A percentile compares a stretch with the other conserved stretches of the same genome.
Evolutionary conservation across 2,888 invertebrate genomes (phyloP).

Genomic region (Gastracanthus pulcherrimus): DNA sequence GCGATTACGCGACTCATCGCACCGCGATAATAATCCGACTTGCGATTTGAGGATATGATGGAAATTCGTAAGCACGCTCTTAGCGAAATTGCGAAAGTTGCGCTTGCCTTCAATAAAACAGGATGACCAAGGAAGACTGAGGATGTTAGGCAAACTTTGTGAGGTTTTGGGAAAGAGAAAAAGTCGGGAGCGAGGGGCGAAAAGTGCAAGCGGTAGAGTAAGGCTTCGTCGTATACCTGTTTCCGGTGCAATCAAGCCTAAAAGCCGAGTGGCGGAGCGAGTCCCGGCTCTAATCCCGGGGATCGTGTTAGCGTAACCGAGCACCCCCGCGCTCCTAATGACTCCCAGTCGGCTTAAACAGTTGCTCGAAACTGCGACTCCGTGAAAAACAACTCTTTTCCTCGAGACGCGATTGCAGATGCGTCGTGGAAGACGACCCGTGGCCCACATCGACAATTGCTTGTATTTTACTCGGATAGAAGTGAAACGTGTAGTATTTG

Average conservation of each 20-base stretch:
- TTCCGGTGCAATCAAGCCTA: constrained; percentile 16
- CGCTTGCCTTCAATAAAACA: neutral
- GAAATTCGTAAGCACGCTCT: neutral
- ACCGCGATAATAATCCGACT: no score
- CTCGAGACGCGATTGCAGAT: neutral
- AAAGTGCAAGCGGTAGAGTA: no score
- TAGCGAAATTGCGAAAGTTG: neutral
- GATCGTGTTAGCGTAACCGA: constrained; percentile 24
- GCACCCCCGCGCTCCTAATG: neutral
- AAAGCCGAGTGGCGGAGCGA: neutral
- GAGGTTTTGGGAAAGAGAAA: neutral
- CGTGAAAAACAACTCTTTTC: no score
- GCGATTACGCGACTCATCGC: no score
- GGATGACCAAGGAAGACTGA: neutral
- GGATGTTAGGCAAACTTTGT: neutral
- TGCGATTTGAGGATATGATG: no score
- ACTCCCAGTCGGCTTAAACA: no score
- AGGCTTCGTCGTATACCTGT: neutral
- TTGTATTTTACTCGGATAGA: no score
- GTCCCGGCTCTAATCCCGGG: constrained; percentile 5
- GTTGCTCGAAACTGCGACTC: no score
- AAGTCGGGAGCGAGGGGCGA: neutral
- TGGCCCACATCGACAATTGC: no score
- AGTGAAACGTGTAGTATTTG: no score
- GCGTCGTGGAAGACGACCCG: no score